A percentile compares a stretch with the other conserved stretches of the same genome.
These are phyloP conservation scores for Equus przewalskii DNA, from an alignment of 2,113 vertebrate species.

Conservation along the genomic window DNA sequence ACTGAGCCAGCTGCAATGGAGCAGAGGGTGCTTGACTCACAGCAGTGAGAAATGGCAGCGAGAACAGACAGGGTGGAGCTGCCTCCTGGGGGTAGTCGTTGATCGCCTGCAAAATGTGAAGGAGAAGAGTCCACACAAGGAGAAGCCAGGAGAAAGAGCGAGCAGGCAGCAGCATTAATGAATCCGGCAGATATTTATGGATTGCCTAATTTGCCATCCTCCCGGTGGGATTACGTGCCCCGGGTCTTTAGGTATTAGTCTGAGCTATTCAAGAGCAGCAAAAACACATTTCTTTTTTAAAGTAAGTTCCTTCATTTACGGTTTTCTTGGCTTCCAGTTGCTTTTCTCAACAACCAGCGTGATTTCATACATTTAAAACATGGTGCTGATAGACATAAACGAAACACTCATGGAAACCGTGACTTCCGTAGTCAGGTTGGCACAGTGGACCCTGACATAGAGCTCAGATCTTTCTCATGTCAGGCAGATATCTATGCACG, in stretches of 20 bases:
- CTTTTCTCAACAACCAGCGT: neutral
- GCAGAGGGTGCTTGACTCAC: fast-evolving
- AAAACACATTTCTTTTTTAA: neutral
- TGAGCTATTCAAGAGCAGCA: neutral
- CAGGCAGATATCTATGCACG: fast-evolving
- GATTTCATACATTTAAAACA: too few relatives aligned
- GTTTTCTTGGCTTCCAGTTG: neutral
- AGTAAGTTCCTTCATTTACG: neutral
- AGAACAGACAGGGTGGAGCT: neutral
- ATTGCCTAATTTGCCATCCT: neutral
- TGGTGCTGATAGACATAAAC: fast-evolving
- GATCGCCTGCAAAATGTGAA: neutral
- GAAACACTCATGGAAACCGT: neutral
- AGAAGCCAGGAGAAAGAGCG: neutral
- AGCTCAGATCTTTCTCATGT: fast-evolving
- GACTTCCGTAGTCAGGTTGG: too few relatives aligned
- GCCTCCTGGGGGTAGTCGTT: neutral
- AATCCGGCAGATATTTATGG: neutral
- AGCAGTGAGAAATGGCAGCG: neutral
- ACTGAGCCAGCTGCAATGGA: neutral
- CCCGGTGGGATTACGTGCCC: too few relatives aligned
- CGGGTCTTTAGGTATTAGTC: neutral
- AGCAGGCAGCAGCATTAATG: neutral
- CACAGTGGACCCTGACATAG: fast-evolving
- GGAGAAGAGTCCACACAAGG: fast-evolving